A percentile compares a stretch with the other conserved stretches of the same genome.
These are phyloP conservation scores for Erethizon dorsatum DNA, from an alignment of 2,797 vertebrate genomes.

Conservation along the genomic window DNA sequence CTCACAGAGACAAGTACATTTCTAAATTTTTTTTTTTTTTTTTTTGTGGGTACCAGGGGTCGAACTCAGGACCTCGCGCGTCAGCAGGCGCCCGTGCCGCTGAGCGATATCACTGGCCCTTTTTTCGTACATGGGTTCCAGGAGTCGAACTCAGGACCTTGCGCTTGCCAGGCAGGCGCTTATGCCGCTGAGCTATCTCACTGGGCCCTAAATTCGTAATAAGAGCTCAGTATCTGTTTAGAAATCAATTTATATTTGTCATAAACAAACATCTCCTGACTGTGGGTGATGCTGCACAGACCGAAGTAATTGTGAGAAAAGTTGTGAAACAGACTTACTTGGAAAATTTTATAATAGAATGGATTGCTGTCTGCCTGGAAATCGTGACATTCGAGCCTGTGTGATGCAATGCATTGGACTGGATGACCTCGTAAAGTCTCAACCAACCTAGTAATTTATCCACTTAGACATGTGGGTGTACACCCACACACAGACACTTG, in stretches of 20 bases:
- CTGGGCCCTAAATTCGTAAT: too few relatives aligned
- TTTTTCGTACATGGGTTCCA: too few relatives aligned
- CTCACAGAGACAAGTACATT: background rate
- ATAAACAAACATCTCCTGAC: constrained; percentile 14
- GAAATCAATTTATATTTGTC: background rate
- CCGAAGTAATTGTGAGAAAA: background rate
- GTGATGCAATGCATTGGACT: background rate
- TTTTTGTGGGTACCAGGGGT: too few relatives aligned
- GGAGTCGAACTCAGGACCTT: too few relatives aligned
- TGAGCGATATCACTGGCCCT: too few relatives aligned
- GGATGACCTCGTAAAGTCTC: background rate
- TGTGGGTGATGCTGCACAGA: background rate
- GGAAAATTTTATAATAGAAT: background rate
- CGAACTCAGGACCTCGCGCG: too few relatives aligned
- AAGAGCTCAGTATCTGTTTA: background rate
- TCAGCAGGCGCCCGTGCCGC: too few relatives aligned
- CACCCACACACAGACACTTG: too few relatives aligned
- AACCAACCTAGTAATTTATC: background rate
- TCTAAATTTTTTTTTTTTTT: constrained; percentile 5
- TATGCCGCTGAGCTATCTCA: too few relatives aligned
- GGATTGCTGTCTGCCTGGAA: constrained; percentile 19
- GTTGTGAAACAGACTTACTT: background rate
- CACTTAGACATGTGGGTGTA: too few relatives aligned
- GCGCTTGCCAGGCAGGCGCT: too few relatives aligned
- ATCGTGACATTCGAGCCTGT: background rate